These are phyloP conservation scores for Amphipyra berbera DNA, from an alignment of 2,888 invertebrate species.

Conservation along the genomic window DNA sequence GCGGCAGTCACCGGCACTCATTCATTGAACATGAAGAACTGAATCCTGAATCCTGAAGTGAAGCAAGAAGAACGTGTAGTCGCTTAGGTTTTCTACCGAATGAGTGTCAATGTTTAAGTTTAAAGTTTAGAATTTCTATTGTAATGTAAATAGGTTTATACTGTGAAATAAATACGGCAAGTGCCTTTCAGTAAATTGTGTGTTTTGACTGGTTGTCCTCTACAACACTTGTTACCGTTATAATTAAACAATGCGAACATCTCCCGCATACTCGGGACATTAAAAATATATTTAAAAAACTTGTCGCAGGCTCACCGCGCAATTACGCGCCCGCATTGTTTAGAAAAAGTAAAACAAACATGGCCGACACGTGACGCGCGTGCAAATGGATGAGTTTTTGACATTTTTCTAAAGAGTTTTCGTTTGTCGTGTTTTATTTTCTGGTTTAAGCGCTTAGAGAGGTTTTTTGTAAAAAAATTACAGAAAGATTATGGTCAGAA, in stretches of 20 bases:
- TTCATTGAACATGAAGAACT: no score
- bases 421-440: constrained; percentile 25
- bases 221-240: neutral
- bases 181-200: no score
- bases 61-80: no score
- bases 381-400: constrained; percentile 39
- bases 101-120: no score
- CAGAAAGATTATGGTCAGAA: no score
- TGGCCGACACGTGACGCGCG: constrained; percentile 49
- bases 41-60: no score
- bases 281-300: constrained; percentile 59
- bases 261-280: constrained; percentile 41
- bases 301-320: constrained; percentile 56
- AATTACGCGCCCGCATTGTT: constrained; percentile 57
- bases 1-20: no score
- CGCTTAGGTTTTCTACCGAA: no score
- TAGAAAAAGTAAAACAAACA: constrained; percentile 61
- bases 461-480: constrained; percentile 1
- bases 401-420: constrained; percentile 40
- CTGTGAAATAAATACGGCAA: no score
- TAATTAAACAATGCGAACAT: constrained; percentile 35
- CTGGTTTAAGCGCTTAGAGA: constrained; percentile 11
- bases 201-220: no score
- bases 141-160: no score
- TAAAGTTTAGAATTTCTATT: no score